phyloP scores from a whole-genome alignment of 1,140 invertebrate species.

The Halesus radiatus region DNA sequence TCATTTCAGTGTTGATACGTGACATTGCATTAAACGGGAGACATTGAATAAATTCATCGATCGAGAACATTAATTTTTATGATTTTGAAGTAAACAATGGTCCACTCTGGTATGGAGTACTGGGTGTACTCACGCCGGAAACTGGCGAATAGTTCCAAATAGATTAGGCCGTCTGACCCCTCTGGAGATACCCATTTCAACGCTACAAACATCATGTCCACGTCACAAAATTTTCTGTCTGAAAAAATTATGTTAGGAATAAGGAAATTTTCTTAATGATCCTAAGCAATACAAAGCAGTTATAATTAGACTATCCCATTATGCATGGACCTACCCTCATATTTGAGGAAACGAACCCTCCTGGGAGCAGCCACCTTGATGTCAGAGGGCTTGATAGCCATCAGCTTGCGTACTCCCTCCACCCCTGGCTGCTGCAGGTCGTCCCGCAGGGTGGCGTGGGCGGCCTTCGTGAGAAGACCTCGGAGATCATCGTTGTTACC shows the following conservation, averaged over 20 bases:
- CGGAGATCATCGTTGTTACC: not conserved
- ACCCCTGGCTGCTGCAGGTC: slow-evolving; percentile 11
- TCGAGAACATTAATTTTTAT: slow-evolving; percentile 22
- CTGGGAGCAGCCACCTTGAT: slow-evolving; percentile 25
- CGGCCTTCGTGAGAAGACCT: slow-evolving; percentile 23
- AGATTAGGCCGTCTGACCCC: slow-evolving; percentile 63
- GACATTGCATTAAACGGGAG: too few relatives aligned
- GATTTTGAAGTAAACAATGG: slow-evolving; percentile 64
- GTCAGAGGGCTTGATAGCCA: slow-evolving; percentile 6
- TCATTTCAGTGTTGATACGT: too few relatives aligned
- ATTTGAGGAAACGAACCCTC: slow-evolving; percentile 29
- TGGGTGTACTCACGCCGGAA: slow-evolving; percentile 68
- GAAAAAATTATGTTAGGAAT: slow-evolving; percentile 14
- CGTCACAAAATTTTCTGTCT: slow-evolving; percentile 68
- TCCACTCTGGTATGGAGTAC: slow-evolving; percentile 67
- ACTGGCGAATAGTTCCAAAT: slow-evolving; percentile 67
- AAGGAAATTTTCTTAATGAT: too few relatives aligned
- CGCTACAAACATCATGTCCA: slow-evolving; percentile 68
- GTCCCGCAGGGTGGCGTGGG: not conserved
- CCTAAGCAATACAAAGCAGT: too few relatives aligned
- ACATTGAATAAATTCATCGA: not conserved
- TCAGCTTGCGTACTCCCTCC: not conserved
- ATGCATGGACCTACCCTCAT: slow-evolving; percentile 11
- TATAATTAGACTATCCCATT: too few relatives aligned
- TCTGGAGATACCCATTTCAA: slow-evolving; percentile 67